Evolutionary conservation across 2,888 invertebrate species (phyloP).

Genomic region (Globia sparganii): DNA sequence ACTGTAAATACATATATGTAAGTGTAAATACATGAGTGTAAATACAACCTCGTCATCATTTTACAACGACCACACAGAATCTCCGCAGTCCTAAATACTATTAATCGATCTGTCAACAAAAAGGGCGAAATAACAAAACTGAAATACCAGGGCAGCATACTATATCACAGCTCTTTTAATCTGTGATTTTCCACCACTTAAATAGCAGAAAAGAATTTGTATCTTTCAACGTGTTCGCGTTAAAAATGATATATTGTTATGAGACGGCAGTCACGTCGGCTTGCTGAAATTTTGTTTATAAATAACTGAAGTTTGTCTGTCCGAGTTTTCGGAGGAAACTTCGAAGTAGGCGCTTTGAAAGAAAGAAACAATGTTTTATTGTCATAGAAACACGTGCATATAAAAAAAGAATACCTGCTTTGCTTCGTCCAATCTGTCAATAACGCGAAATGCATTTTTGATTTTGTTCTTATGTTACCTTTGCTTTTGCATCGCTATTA

Average conservation of each 20-base stretch:
- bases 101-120: conserved; percentile 44
- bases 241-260: conserved; percentile 61
- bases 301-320: conserved; percentile 31
- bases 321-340: conserved; percentile 15
- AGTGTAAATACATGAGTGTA: background rate
- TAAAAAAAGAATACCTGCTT: background rate
- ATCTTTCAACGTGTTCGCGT: conserved; percentile 56
- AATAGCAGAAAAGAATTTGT: conserved; percentile 58
- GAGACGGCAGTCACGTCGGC: conserved; percentile 54
- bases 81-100: conserved; percentile 7
- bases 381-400: background rate
- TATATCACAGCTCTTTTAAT: conserved; percentile 48
- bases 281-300: conserved; percentile 36
- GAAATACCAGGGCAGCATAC: conserved; percentile 44
- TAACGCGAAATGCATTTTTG: too few species aligned
- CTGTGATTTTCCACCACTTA: conserved; percentile 50
- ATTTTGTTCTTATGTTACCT: too few species aligned
- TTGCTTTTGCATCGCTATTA: background rate
- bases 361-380: background rate
- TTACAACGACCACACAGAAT: background rate
- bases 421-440: background rate
- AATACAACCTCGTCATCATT: background rate
- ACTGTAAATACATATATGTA: too few species aligned
- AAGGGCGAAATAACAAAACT: conserved; percentile 23
- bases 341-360: background rate